A percentile compares a stretch with the other conserved stretches of the same genome.
phyloP scores from a whole-genome alignment of 1,140 invertebrate species.

The Colletes latitarsis region DNA sequence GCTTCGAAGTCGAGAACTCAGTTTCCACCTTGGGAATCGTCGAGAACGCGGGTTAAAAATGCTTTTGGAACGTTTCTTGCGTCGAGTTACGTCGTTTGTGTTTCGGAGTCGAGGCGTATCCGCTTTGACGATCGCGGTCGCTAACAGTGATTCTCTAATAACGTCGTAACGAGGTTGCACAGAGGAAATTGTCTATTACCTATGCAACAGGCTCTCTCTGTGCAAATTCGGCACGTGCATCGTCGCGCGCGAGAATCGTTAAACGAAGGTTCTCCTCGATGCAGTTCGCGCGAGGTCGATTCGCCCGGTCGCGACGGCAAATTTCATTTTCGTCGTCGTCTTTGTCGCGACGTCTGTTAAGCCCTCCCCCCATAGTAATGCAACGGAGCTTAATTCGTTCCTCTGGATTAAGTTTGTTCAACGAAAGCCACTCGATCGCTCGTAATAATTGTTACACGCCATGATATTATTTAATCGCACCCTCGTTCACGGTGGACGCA shows the following conservation, averaged over 20 bases:
- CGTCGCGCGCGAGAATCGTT: constrained; percentile 5
- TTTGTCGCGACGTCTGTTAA: neutral
- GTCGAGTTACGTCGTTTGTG: neutral
- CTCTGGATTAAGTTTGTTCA: neutral
- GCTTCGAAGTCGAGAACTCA: no score
- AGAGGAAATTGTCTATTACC: constrained; percentile 28
- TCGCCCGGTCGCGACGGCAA: neutral
- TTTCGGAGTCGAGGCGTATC: neutral
- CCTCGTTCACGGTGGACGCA: no score
- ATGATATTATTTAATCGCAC: no score
- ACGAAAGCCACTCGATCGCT: no score
- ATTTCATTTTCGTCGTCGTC: neutral
- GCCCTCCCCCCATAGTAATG: neutral
- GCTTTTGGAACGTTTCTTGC: neutral
- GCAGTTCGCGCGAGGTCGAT: neutral
- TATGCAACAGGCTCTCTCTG: constrained; percentile 38
- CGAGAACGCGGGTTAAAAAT: neutral
- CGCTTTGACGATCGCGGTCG: constrained; percentile 8
- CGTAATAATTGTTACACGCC: no score
- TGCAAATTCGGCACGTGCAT: constrained; percentile 29
- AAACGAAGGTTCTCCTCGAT: neutral
- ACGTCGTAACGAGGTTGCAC: constrained; percentile 13
- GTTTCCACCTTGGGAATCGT: no score
- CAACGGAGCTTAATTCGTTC: neutral
- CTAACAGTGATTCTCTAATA: neutral